phyloP scores from a whole-genome alignment of 2,113 vertebrate species.

The Hemibagrus wyckioides region DNA sequence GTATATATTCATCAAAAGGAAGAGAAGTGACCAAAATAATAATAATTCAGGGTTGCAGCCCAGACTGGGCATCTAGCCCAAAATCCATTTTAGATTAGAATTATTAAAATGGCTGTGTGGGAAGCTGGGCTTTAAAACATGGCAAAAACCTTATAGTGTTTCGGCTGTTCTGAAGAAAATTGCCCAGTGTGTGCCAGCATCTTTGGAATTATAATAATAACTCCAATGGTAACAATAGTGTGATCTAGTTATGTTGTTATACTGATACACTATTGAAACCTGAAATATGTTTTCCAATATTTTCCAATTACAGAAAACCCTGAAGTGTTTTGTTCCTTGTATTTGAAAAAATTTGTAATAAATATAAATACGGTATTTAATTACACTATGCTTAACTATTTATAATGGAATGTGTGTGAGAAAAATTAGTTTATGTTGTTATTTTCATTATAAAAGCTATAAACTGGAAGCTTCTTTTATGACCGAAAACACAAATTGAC shows the following conservation, averaged over 20 bases:
- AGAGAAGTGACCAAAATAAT: slow-evolving; percentile 19
- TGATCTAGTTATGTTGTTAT: neutral
- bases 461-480: no score
- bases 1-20: neutral
- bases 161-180: neutral
- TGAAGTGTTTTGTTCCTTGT: neutral
- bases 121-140: slow-evolving; percentile 37
- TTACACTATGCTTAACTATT: no score
- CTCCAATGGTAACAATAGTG: slow-evolving; percentile 4
- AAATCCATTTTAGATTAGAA: slow-evolving; percentile 63
- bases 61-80: slow-evolving; percentile 52
- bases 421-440: no score
- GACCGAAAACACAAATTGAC: no score
- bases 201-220: slow-evolving; percentile 25
- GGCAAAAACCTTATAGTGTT: neutral
- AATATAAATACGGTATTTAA: no score
- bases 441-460: no score
- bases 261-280: neutral
- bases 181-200: neutral
- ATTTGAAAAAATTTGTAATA: no score
- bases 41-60: slow-evolving; percentile 18
- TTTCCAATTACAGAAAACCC: neutral
- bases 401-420: no score
- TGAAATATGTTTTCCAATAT: neutral
- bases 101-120: slow-evolving; percentile 67